A percentile compares a stretch with the other conserved stretches of the same genome.
Conservation (phyloP, 1,140 invertebrate genomes). For the Polypedilum vanderplanki region DNA sequence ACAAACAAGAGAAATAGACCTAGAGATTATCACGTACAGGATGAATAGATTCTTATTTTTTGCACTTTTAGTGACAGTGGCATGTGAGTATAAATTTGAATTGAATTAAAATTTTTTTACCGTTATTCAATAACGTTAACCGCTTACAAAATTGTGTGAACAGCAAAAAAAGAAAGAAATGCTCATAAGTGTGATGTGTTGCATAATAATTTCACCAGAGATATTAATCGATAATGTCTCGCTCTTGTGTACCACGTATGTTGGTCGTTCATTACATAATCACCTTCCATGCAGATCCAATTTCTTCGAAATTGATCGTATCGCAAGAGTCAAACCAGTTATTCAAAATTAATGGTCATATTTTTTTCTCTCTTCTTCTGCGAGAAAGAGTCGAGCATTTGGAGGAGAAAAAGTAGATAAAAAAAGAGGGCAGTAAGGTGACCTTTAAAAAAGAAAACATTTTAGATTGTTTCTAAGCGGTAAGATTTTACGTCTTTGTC, state of each 20-base stretch:
- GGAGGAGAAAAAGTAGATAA: not conserved
- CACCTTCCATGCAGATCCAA: too few species aligned
- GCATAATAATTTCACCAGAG: constrained; percentile 23
- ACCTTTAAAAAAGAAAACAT: not conserved
- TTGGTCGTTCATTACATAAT: not conserved
- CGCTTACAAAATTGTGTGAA: not conserved
- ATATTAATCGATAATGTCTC: not conserved
- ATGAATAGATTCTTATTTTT: constrained; percentile 14
- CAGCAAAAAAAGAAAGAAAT: not conserved
- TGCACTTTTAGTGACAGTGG: not conserved
- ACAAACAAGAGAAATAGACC: too few species aligned
- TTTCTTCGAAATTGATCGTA: too few species aligned
- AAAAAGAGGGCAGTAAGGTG: constrained; percentile 1
- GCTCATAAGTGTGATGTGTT: not conserved
- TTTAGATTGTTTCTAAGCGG: not conserved
- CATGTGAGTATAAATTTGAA: constrained; percentile 24
- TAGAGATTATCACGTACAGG: not conserved
- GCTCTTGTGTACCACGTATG: not conserved
- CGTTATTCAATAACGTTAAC: not conserved
- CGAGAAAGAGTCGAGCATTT: not conserved
- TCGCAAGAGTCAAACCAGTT: too few species aligned
- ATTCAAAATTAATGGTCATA: too few species aligned
- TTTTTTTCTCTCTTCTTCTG: not conserved
- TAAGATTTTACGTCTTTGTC: too few species aligned
- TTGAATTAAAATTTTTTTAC: not conserved